Base-by-base conservation (phyloP, 1,140 invertebrate species). In the Aricia agestis region DNA sequence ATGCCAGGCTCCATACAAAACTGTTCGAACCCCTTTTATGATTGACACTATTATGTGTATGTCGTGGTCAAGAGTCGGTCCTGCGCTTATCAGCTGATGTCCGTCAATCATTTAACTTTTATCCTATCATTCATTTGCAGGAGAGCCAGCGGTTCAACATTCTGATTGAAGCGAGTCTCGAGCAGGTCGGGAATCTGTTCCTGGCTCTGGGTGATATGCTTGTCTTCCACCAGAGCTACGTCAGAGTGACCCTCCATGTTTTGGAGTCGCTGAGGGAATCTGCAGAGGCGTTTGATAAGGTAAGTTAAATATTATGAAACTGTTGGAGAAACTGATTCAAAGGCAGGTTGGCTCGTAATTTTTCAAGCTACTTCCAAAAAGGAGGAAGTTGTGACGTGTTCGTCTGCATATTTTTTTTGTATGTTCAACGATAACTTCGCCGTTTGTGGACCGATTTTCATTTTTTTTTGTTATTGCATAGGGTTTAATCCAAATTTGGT, bases 61-160 rank as follows among this genome's bases (percentile, higher is more conserved):
- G n/a, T n/a, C n/a, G n/a, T n/a, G n/a, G n/a, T n/a, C n/a, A n/a
- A n/a, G n/a, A n/a, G n/a, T n/a, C n/a, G n/a, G n/a, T n/a, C n/a
- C n/a, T n/a, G n/a, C n/a, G n/a, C n/a, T n/a, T n/a, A n/a, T n/a
- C n/a, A n/a, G n/a, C n/a, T n/a, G n/a, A n/a, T n/a, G n/a, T n/a
- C n/a, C n/a, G n/a, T n/a, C n/a, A n/a, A n/a, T n/a, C 42, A 13
- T 45, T 5, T 45, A 5, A 6, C 9, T 11, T 45, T 52, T 11
- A 15, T 11, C 1, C 7, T 4, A 52, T 4, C 13, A 4, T 52
- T 72, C 70, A 65, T 71, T 72, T 65, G 25, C 71, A 90, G 87
- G 87, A 90, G 66, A 86, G 84, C 36, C 82, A 83, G 18, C 67
- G 75, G 2, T 89, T 79, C 66, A 85, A 90, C 63, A 82, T 90